phyloP scores from a whole-genome alignment of 2,888 invertebrate species.

The Merodon equestris region DNA sequence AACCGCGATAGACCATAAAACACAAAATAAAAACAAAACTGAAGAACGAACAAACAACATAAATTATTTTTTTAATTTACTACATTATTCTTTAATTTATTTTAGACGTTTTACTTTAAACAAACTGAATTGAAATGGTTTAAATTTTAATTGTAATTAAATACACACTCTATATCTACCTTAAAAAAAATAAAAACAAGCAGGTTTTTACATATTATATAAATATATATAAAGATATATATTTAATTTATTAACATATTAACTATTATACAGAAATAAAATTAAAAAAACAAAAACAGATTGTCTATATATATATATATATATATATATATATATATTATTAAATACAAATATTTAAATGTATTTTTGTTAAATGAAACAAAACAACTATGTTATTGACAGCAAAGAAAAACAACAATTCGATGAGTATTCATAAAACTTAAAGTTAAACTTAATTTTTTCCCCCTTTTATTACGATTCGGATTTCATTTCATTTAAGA shows the following conservation, averaged over 20 bases:
- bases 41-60: no score
- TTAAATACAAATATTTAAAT: constrained; percentile 64
- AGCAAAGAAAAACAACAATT: constrained; percentile 48
- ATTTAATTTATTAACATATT: constrained; percentile 70
- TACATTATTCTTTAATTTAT: constrained; percentile 53
- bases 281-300: constrained; percentile 17
- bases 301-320: constrained; percentile 46
- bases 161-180: constrained; percentile 53
- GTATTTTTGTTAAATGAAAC: constrained; percentile 64
- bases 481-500: constrained; percentile 19
- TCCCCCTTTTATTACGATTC: constrained; percentile 16
- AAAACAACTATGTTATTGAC: constrained; percentile 62
- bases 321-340: constrained; percentile 56
- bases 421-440: constrained; percentile 28
- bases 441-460: constrained; percentile 16
- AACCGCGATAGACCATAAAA: constrained; percentile 59
- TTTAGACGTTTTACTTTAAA: constrained; percentile 40
- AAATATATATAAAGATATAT: constrained; percentile 69
- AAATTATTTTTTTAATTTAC: constrained; percentile 52
- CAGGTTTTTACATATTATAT: constrained; percentile 65
- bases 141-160: constrained; percentile 52
- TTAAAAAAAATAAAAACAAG: constrained; percentile 28
- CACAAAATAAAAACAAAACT: constrained; percentile 34
- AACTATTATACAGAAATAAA: constrained; percentile 65
- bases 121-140: constrained; percentile 34